A percentile compares a stretch with the other conserved stretches of the same genome.
Evolutionary conservation across 2,888 invertebrate species (phyloP).

Genomic region (Cybosia mesomella): DNA sequence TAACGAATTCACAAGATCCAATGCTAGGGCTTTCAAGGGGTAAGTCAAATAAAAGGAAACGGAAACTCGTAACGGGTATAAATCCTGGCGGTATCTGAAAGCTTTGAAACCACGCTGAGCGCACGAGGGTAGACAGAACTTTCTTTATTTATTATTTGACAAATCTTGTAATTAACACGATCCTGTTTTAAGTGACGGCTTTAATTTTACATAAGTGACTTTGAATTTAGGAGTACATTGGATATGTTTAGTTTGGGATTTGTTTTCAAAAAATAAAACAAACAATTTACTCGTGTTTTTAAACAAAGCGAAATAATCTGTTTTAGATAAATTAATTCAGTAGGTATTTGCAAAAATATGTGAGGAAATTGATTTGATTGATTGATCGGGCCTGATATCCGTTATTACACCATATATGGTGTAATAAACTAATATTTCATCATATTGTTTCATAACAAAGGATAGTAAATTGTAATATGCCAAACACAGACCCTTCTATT

Average conservation of each 20-base stretch:
- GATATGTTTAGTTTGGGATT: background rate
- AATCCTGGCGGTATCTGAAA: conserved; percentile 58
- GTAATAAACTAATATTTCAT: background rate
- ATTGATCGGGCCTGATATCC: background rate
- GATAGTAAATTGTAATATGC: background rate
- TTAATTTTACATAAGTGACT: conserved; percentile 43
- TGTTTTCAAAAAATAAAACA: background rate
- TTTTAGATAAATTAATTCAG: background rate
- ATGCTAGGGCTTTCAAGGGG: conserved; percentile 50
- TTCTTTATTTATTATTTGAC: conserved; percentile 69
- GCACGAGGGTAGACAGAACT: conserved; percentile 46
- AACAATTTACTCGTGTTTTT: background rate
- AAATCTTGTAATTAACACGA: conserved; percentile 67
- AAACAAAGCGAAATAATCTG: background rate
- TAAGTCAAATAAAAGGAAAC: conserved; percentile 56
- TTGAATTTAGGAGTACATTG: conserved; percentile 32
- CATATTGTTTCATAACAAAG: background rate
- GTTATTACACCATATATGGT: background rate
- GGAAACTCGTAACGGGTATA: conserved; percentile 50
- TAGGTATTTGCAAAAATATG: background rate
- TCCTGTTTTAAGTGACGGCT: conserved; percentile 57
- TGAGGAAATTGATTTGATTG: background rate
- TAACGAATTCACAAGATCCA: conserved; percentile 40
- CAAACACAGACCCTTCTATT: conserved; percentile 12
- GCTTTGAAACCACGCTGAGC: conserved; percentile 54